Percentiles rank a stretch among this genome's conserved stretches.
Evolutionary conservation across 2,797 vertebrate genomes (phyloP).

Genomic region (Orientallactaga sibirica): DNA sequence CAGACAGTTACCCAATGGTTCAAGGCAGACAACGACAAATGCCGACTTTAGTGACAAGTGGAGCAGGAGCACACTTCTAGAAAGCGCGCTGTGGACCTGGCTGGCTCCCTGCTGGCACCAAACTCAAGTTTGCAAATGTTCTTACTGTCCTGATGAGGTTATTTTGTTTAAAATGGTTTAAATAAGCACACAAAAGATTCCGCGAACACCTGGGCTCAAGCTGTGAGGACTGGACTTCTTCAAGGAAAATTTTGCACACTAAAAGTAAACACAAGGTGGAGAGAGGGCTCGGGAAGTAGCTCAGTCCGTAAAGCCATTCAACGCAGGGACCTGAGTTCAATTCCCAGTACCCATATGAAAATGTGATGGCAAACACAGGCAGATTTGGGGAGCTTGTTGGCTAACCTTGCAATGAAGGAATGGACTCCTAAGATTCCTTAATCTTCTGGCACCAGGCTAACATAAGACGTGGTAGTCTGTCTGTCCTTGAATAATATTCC

Average conservation of each 20-base stretch:
- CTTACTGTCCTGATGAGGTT: not conserved
- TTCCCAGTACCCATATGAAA: too few relatives aligned
- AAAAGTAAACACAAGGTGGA: not conserved
- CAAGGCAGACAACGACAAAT: not conserved
- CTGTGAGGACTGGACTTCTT: conserved; percentile 17
- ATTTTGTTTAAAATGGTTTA: conserved; percentile 40
- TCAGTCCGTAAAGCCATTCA: too few relatives aligned
- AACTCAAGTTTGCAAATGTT: not conserved
- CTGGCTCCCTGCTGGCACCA: not conserved
- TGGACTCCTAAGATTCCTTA: conserved; percentile 92
- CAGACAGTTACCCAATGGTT: not conserved
- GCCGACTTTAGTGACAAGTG: not conserved
- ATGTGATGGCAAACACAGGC: too few relatives aligned
- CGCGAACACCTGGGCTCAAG: not conserved
- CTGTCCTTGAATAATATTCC: conserved; percentile 94
- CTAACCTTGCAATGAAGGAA: conserved; percentile 93
- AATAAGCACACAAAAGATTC: not conserved
- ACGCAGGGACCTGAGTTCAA: too few relatives aligned
- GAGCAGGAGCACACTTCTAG: not conserved
- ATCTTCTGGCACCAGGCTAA: conserved; percentile 92
- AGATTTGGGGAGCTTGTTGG: too few relatives aligned
- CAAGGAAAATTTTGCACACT: conserved; percentile 7
- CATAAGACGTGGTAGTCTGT: conserved; percentile 93
- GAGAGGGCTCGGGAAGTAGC: too few relatives aligned
- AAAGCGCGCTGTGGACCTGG: not conserved